Evolutionary conservation across 2,797 vertebrate species (phyloP).

Genomic region (Sus cebifrons): DNA sequence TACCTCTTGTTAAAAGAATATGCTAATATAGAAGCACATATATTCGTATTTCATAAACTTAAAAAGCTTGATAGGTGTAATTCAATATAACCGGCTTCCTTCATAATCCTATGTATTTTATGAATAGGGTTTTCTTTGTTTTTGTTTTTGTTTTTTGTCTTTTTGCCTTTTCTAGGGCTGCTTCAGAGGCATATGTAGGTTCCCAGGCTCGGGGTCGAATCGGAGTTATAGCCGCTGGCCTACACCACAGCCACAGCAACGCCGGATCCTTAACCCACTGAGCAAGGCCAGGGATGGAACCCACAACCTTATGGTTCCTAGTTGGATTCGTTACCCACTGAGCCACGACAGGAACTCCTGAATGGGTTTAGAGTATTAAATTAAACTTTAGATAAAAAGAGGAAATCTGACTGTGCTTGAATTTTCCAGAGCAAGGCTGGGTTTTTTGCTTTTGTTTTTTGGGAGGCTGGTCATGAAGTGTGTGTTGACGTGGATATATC

Average conservation of each 20-base stretch:
- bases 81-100: neutral
- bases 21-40: neutral
- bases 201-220: too few species aligned
- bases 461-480: neutral
- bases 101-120: neutral
- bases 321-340: too few species aligned
- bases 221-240: too few species aligned
- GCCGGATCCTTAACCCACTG: too few species aligned
- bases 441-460: neutral
- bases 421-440: neutral
- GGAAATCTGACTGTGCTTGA: neutral
- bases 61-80: neutral
- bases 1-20: neutral
- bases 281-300: too few species aligned
- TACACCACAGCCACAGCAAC: too few species aligned
- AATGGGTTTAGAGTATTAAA: neutral
- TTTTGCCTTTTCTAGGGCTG: too few species aligned
- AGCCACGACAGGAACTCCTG: neutral
- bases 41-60: neutral
- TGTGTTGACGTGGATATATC: neutral
- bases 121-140: too few species aligned
- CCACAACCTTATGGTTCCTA: too few species aligned
- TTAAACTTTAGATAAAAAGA: slow-evolving; percentile 3
- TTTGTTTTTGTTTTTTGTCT: too few species aligned
- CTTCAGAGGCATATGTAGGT: too few species aligned